Conservation (phyloP, 2,888 invertebrate species). For the Rhopalosiphum nymphaeae region DNA sequence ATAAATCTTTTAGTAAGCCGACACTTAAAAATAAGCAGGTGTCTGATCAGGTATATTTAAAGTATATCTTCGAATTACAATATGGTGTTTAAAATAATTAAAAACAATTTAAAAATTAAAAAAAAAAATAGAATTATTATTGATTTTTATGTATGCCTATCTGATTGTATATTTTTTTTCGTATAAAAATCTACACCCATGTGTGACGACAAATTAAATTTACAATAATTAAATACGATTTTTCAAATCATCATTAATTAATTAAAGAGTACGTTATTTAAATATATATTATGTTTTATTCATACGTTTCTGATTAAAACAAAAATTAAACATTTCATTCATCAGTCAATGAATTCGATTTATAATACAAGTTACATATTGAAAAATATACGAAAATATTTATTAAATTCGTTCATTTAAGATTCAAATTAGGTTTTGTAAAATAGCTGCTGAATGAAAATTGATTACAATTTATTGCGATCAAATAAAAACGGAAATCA, state of each 20-base stretch:
- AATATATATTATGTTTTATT: too few species aligned
- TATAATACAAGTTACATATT: neutral
- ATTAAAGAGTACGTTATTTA: neutral
- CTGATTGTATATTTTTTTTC: neutral
- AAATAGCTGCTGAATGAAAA: neutral
- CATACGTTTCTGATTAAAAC: neutral
- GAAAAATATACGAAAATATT: neutral
- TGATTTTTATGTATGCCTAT: neutral
- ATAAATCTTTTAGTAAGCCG: too few species aligned
- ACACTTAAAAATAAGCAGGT: too few species aligned
- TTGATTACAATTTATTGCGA: neutral
- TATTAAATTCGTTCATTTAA: neutral
- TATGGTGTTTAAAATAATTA: too few species aligned
- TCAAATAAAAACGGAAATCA: neutral
- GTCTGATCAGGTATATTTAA: too few species aligned
- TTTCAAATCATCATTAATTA: neutral
- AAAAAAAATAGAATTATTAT: too few species aligned
- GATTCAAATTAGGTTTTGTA: neutral
- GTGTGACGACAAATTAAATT: neutral
- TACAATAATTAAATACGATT: neutral
- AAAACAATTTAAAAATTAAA: too few species aligned
- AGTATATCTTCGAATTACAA: too few species aligned
- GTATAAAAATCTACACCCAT: neutral
- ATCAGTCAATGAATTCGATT: neutral
- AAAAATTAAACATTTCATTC: neutral